Conservation (phyloP, 2,888 invertebrate species). For the Drosophila niveifrons region DNA sequence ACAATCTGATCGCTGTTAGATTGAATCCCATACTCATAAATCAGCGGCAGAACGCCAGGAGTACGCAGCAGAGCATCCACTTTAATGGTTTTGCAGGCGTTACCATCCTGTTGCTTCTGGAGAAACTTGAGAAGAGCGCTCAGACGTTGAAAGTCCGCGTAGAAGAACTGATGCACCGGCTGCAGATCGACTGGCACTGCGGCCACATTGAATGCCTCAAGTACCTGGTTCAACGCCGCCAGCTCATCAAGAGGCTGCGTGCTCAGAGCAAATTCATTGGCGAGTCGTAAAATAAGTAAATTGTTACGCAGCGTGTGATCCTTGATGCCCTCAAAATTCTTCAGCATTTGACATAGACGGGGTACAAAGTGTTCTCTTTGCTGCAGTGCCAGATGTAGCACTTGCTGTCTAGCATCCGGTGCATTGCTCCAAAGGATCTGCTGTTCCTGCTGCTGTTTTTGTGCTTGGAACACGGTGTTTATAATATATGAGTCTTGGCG, state of each 20-base stretch:
- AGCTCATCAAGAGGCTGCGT: slow-evolving; percentile 72
- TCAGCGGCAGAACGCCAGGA: slow-evolving; percentile 64
- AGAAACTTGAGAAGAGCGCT: slow-evolving; percentile 71
- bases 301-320: slow-evolving; percentile 76
- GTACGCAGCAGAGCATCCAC: slow-evolving; percentile 71
- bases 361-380: slow-evolving; percentile 80
- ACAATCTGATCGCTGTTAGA: slow-evolving; percentile 75
- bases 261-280: slow-evolving; percentile 76
- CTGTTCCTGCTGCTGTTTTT: slow-evolving; percentile 44
- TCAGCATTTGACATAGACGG: slow-evolving; percentile 65
- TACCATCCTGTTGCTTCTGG: slow-evolving; percentile 54
- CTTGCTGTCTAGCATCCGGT: slow-evolving; percentile 68
- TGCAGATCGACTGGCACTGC: slow-evolving; percentile 61
- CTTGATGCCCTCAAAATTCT: slow-evolving; percentile 60
- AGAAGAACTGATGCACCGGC: slow-evolving; percentile 80
- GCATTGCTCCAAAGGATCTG: slow-evolving; percentile 44
- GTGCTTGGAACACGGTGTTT: slow-evolving; percentile 50
- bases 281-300: slow-evolving; percentile 80
- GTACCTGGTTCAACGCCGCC: slow-evolving; percentile 68
- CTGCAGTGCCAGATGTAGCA: slow-evolving; percentile 69
- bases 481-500: slow-evolving; percentile 66
- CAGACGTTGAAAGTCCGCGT: slow-evolving; percentile 81
- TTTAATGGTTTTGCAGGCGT: slow-evolving; percentile 56
- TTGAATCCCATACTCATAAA: slow-evolving; percentile 69
- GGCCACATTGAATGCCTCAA: slow-evolving; percentile 65